These are phyloP conservation scores for Allolobophora icterica DNA, from an alignment of 2,888 invertebrate genomes.

Conservation along the genomic window DNA sequence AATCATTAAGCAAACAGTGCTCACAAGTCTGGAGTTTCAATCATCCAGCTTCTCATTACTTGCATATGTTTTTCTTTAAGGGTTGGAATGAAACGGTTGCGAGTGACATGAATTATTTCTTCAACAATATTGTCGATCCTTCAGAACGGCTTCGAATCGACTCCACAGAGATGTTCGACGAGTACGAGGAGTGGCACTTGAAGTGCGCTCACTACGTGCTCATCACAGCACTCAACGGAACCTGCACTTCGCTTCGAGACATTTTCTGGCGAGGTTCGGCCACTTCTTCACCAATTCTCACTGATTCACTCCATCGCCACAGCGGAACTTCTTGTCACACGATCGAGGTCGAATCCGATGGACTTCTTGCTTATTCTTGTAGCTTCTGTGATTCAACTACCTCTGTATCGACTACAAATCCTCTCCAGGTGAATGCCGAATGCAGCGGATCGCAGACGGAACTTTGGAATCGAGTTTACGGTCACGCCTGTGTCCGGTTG, in stretches of 20 bases:
- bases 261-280: background rate
- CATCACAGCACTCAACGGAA: constrained; percentile 50
- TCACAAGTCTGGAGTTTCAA: too few relatives aligned
- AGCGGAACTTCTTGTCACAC: background rate
- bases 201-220: constrained; percentile 68
- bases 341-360: background rate
- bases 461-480: constrained; percentile 14
- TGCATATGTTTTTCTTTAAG: constrained; percentile 51
- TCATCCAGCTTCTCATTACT: background rate
- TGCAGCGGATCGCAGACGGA: background rate
- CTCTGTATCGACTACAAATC: background rate
- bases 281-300: background rate
- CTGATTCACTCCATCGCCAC: background rate
- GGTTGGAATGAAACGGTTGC: constrained; percentile 60
- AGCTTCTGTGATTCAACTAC: background rate
- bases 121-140: constrained; percentile 52
- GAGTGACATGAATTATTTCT: constrained; percentile 65
- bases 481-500: background rate
- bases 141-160: constrained; percentile 61
- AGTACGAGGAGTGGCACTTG: constrained; percentile 68
- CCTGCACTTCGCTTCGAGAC: background rate
- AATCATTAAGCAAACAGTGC: too few relatives aligned
- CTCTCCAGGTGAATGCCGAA: background rate
- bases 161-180: constrained; percentile 67
- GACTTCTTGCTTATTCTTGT: background rate